These are phyloP conservation scores for Eupsilia transversa DNA, from an alignment of 2,888 invertebrate species.

Conservation along the genomic window DNA sequence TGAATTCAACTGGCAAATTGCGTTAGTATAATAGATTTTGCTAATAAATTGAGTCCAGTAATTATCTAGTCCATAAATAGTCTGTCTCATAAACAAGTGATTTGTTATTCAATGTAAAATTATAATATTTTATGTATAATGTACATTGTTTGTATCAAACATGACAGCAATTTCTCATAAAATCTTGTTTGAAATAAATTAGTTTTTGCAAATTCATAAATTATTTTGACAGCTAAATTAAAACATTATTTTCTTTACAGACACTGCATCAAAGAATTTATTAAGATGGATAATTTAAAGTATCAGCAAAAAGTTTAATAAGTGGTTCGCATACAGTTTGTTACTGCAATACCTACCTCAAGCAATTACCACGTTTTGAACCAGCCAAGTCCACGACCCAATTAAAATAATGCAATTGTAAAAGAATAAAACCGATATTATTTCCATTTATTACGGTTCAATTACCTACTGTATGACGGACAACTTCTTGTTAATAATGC, in stretches of 20 bases:
- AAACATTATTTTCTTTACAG: constrained; percentile 13
- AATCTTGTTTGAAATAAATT: neutral
- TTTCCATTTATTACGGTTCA: constrained; percentile 61
- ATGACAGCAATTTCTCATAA: constrained; percentile 16
- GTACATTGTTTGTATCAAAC: constrained; percentile 10
- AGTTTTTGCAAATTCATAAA: neutral
- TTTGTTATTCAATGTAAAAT: constrained; percentile 40
- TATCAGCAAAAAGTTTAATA: constrained; percentile 16
- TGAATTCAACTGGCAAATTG: constrained; percentile 45
- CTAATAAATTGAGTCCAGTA: constrained; percentile 29
- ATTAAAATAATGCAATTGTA: constrained; percentile 63
- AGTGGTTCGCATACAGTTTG: constrained; percentile 7
- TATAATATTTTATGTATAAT: constrained; percentile 15
- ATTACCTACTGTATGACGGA: constrained; percentile 62
- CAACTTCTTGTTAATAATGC: constrained; percentile 64
- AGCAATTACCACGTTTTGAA: constrained; percentile 49
- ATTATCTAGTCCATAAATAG: constrained; percentile 34
- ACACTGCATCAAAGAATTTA: neutral
- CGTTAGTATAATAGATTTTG: constrained; percentile 25
- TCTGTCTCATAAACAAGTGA: constrained; percentile 29
- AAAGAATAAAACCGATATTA: constrained; percentile 54
- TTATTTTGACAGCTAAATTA: neutral
- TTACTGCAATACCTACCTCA: constrained; percentile 34
- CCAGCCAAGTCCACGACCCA: constrained; percentile 50
- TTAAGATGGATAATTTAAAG: constrained; percentile 2